Base-by-base conservation (phyloP, 2,797 vertebrate genomes). In the Miichthys miiuy region DNA sequence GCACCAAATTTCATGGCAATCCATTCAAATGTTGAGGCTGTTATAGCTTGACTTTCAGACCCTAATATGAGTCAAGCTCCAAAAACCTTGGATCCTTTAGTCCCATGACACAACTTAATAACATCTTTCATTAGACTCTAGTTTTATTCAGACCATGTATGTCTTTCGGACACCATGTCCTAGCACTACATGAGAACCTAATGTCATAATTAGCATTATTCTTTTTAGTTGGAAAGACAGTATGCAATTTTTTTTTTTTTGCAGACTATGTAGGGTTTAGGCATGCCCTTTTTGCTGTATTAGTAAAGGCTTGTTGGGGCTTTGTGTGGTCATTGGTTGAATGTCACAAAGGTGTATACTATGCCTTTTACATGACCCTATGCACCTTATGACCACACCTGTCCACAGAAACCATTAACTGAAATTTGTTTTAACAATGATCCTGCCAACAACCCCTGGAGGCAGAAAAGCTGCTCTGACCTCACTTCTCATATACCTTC, bases 401-500 rank as follows among this genome's bases (percentile, higher is more conserved):
- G 18, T 54, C 21, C 3, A 5, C 6, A 47, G 46, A 8, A 75
- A 65, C 14, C 17, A 66, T 47, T 21, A 17, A 54, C 5, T 20
- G 10, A 48, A 57, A 68, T 23, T 1, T 77, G 25, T 6, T 48
- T 72, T 1, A 70, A 65, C 18, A 4, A 68, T 20, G 4, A 76
- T 5, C 16, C 69, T 48, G 17, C n/a, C n/a, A 65, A 70, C 18
- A 83, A 57, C 23, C 21, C 3, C 23, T 14, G 5, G 4, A 34
- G 23, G 42, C 16, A 61, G 34, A 38, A 79, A 61, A 41, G 27
- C 60, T 61, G 23, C 30, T 75, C 42, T 58, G 61, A 77, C 71
- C 47, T n/a, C 27, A 16, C 48, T 30, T 17, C 16, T 12, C 14
- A 42, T 4, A 61, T 23, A 46, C 25, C 51, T 50, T 56, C 13